Conservation (phyloP, 53 echinoderm and acorn worm genomes). For the Zoroaster sp. region DNA sequence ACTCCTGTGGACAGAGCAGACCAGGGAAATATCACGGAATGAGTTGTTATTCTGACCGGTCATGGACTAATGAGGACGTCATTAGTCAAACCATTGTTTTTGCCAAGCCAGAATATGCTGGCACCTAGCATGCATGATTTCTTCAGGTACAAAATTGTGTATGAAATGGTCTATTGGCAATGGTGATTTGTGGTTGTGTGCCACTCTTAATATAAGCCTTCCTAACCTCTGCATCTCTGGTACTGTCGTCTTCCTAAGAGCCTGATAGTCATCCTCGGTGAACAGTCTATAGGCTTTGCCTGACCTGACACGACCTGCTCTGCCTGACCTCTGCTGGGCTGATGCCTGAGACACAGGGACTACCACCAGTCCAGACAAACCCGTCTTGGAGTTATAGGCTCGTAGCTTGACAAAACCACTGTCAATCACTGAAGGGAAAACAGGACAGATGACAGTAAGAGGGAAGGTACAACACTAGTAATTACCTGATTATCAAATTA, state of each 20-base stretch:
- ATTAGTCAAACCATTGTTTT: too few species aligned
- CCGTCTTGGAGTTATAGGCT: conserved; percentile 80
- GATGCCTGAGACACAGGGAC: conserved; percentile 95
- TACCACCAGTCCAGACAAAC: conserved; percentile 83
- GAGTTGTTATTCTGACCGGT: background rate
- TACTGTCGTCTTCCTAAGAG: conserved; percentile 77
- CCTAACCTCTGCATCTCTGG: conserved; percentile 99
- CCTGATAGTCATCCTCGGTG: conserved; percentile 85
- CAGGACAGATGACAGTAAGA: background rate
- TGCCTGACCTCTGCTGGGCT: conserved; percentile 89
- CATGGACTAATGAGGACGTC: too few species aligned
- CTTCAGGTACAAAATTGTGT: too few species aligned
- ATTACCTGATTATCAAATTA: too few species aligned
- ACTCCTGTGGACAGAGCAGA: conserved; percentile 59
- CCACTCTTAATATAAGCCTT: too few species aligned
- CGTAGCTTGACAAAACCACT: conserved; percentile 93
- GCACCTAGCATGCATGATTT: too few species aligned
- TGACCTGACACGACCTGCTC: conserved; percentile 91
- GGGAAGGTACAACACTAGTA: background rate
- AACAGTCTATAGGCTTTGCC: conserved; percentile 92
- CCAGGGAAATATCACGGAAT: background rate
- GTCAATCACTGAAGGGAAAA: conserved; percentile 73
- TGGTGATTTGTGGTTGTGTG: too few species aligned
- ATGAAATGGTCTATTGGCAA: too few species aligned
- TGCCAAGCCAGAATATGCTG: too few species aligned